Evolutionary conservation across 2,888 invertebrate species (phyloP), one percentile per base, ranked within the genome.

Genomic region (Caenorhabditis parvicauda): DNA sequence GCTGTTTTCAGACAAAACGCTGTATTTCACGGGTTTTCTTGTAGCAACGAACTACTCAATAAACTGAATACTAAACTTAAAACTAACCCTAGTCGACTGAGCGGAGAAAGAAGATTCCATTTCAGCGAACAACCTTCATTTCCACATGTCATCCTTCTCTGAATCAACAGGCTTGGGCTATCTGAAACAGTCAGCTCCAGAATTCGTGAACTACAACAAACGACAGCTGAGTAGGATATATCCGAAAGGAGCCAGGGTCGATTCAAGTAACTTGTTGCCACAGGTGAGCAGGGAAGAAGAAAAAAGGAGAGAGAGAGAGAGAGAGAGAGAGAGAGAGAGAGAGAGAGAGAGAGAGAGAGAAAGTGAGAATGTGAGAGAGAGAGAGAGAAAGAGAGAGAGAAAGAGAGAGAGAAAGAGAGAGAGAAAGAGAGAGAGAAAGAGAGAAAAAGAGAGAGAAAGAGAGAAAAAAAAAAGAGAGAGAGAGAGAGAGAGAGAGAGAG

Each of bases 201-300:
- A 98, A 84, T 95, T 98, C 85, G 96, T 98, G 80, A 98, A 98
- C 76, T 99, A 99, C 84, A 99, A 99, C 85, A 99, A 98, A 84
- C 87, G 96, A 21, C 98, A 99, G 85, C 92, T 98, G 91, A 94
- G 93, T 74, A 86, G 98, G 60, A 98, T 99, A 81, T 99, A 99
- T 83, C 98, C 98, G 0, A 94, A 94, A 55, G 98, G 98, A 68
- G 95, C 95, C 2, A 85, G 98, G 49, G 98, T 96, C 27, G 98
- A 99, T 84, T 98, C 96, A 52, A 94, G 94, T 39, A 99, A 99
- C 83, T 98, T 94, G 83, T 91, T 99, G 91, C 96, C 98, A 14
- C 96, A 96, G 87, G 91, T 91, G 42, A 41, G 9, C n/a, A n/a
- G n/a, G n/a, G n/a, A n/a, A n/a, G n/a, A n/a, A n/a, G n/a, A n/a